Base-by-base conservation (phyloP, 2,888 invertebrate genomes). In the Zeuzera pyrina region DNA sequence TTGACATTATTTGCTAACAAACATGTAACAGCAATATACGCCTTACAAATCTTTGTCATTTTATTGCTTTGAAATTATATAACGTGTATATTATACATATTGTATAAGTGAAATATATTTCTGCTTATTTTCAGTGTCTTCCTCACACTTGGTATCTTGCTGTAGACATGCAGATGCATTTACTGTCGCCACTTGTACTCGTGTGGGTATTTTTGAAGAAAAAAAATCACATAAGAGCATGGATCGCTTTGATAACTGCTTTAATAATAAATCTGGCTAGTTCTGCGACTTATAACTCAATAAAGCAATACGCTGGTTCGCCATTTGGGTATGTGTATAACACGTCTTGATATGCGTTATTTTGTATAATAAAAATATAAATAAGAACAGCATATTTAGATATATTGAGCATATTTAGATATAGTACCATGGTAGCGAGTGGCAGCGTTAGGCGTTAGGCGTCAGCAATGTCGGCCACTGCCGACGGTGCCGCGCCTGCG, bases 61-160 rank as follows among this genome's bases (percentile, higher is more conserved):
- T n/a, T n/a, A n/a, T n/a, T n/a, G n/a, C n/a, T n/a, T n/a, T n/a
- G n/a, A n/a, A n/a, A n/a, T n/a, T n/a, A n/a, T n/a, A n/a, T n/a
- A n/a, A n/a, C n/a, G n/a, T n/a, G n/a, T n/a, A n/a, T n/a, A n/a
- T n/a, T n/a, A n/a, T n/a, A n/a, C n/a, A n/a, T n/a, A n/a, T n/a
- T n/a, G n/a, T n/a, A n/a, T n/a, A n/a, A n/a, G n/a, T n/a, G n/a
- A n/a, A n/a, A n/a, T n/a, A n/a, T n/a, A n/a, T n/a, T n/a, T n/a
- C n/a, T 12, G 35, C 12, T 12, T 5, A 3, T n/a, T 62, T 64
- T 29, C 47, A 68, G 68, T 69, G 68, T 16, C 29, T 64, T 1
- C 30, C 29, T 7, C 64, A 63, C 23, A 42, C 61, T 0, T 69
- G 68, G 68, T 69, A 69, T 31, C 27, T 60, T 2, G 52, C 60